Conservation (phyloP, 2,113 vertebrate genomes). For the Phalacrocorax carbo region DNA sequence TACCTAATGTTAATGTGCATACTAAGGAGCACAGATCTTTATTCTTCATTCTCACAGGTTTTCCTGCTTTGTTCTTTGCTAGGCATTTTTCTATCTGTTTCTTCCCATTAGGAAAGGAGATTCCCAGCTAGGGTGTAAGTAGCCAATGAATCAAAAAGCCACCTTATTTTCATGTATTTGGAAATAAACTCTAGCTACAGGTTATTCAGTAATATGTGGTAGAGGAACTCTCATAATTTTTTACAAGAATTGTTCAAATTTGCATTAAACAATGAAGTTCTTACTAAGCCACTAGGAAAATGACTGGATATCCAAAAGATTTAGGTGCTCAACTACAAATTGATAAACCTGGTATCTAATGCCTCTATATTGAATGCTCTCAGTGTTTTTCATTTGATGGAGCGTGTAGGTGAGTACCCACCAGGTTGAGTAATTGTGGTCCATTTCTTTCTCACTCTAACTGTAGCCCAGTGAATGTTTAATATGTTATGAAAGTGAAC, state of each 20-base stretch:
- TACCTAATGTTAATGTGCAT: neutral
- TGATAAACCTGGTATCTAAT: too few species aligned
- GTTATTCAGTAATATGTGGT: neutral
- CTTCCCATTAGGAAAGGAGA: neutral
- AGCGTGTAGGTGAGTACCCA: neutral
- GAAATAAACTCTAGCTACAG: neutral
- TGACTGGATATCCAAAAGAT: neutral
- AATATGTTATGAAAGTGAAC: neutral
- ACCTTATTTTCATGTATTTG: neutral
- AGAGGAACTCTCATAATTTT: neutral
- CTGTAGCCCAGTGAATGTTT: neutral
- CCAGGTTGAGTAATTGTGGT: neutral
- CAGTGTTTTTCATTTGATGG: neutral
- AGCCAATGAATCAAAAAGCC: neutral
- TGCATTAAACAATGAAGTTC: neutral
- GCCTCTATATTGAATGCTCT: too few species aligned
- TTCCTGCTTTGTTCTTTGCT: neutral
- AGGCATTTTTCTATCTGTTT: too few species aligned
- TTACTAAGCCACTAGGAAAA: neutral
- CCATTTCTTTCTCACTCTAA: neutral
- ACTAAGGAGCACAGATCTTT: neutral
- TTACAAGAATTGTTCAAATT: neutral
- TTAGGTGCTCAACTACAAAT: neutral
- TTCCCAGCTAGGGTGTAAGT: neutral
- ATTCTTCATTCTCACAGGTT: neutral